Evolutionary conservation across 2,797 vertebrate genomes (phyloP).

Genomic region (Enteromius fasciolatus): DNA sequence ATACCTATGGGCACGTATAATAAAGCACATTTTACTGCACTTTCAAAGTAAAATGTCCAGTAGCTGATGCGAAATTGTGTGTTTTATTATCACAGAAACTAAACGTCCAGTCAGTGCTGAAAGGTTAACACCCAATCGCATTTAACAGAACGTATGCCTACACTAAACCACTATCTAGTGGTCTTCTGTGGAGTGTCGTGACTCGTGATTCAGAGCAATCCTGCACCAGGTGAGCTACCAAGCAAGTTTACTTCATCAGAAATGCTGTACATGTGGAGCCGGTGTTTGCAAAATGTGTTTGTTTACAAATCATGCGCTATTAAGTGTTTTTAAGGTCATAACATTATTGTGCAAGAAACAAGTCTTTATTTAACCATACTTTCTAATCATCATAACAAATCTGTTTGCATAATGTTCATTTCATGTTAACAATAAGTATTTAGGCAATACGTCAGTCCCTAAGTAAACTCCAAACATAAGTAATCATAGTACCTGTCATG

Average conservation of each 20-base stretch:
- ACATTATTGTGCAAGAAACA: background rate
- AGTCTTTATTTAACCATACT: too few relatives aligned
- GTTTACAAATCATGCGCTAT: background rate
- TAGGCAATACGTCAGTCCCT: background rate
- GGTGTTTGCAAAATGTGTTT: background rate
- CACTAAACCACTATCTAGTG: background rate
- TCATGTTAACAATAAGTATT: background rate
- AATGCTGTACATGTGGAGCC: background rate
- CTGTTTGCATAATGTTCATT: background rate
- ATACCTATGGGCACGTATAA: background rate
- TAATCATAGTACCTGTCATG: slow-evolving; percentile 73
- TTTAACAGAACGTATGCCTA: background rate
- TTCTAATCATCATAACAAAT: background rate
- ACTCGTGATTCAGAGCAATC: background rate
- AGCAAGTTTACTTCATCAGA: slow-evolving; percentile 10
- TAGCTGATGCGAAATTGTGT: background rate
- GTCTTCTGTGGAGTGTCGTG: background rate
- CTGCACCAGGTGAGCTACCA: background rate
- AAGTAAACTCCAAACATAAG: background rate
- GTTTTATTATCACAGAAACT: background rate
- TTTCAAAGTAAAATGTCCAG: background rate
- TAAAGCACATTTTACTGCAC: background rate
- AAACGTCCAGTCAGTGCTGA: background rate
- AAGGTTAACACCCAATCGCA: background rate
- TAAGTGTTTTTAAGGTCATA: background rate